phyloP scores from a whole-genome alignment of 2,888 invertebrate species.

The Sipha maydis region DNA sequence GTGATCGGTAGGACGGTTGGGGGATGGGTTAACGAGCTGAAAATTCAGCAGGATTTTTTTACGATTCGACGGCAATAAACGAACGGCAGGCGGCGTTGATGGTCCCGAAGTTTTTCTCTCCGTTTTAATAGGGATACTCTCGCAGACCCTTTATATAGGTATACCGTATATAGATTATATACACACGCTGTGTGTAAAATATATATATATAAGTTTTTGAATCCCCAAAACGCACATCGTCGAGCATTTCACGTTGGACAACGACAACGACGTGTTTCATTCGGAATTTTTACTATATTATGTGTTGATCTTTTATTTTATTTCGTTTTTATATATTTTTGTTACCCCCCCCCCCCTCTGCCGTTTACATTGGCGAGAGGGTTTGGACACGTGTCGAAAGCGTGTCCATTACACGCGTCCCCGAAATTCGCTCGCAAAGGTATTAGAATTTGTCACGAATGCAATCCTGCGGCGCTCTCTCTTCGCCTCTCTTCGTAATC shows the following conservation, averaged over 20 bases:
- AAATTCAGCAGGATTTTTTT: constrained; percentile 60
- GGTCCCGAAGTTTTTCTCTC: constrained; percentile 40
- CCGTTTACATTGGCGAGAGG: not conserved
- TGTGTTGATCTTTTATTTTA: not conserved
- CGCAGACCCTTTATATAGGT: not conserved
- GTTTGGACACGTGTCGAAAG: not conserved
- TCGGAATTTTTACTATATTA: not conserved
- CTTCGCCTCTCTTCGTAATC: not conserved
- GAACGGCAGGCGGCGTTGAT: constrained; percentile 6
- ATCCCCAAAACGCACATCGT: constrained; percentile 50
- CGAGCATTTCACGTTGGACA: not conserved
- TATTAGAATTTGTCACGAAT: constrained; percentile 5
- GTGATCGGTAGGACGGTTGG: not conserved
- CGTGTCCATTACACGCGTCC: constrained; percentile 19
- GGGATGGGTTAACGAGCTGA: constrained; percentile 37
- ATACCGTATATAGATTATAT: not conserved
- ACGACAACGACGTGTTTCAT: constrained; percentile 42
- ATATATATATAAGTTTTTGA: constrained; percentile 12
- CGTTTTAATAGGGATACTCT: constrained; percentile 38
- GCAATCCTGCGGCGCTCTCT: not conserved
- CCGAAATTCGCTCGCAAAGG: not conserved
- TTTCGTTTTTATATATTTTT: not conserved
- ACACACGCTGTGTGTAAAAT: not conserved
- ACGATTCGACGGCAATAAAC: constrained; percentile 54
- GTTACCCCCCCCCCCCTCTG: no score